Evolutionary conservation across 2,888 invertebrate genomes (phyloP).

Genomic region (Drosophila vallismaia): DNA sequence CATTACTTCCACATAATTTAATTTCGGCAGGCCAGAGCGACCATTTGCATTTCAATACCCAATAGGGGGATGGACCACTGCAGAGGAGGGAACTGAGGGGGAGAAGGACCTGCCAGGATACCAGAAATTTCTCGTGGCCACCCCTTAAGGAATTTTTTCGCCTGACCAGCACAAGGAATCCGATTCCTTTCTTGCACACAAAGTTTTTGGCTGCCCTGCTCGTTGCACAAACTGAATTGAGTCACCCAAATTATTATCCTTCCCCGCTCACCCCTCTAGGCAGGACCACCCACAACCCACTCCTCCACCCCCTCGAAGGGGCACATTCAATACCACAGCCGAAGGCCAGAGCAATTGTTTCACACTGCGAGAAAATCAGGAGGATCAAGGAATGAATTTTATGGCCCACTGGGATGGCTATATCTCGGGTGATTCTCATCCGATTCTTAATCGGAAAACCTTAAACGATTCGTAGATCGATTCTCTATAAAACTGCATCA

Average conservation of each 20-base stretch:
- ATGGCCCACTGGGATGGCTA: too few species aligned
- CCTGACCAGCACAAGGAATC: constrained; percentile 45
- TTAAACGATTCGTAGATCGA: too few species aligned
- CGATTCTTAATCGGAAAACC: too few species aligned
- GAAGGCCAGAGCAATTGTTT: neutral
- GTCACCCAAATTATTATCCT: constrained; percentile 58
- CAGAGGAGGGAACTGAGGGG: neutral
- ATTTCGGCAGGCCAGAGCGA: constrained; percentile 76
- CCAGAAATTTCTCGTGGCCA: constrained; percentile 2
- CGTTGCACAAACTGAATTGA: constrained; percentile 77
- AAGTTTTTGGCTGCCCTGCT: constrained; percentile 69
- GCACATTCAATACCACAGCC: neutral
- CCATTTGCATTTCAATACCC: constrained; percentile 79
- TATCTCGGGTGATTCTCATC: too few species aligned
- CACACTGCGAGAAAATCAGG: neutral
- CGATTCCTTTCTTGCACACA: constrained; percentile 53
- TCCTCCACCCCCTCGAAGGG: neutral
- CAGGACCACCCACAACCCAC: neutral
- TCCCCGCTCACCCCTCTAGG: neutral
- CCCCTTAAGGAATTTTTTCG: constrained; percentile 25
- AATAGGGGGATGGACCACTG: constrained; percentile 29
- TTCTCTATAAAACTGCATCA: too few species aligned
- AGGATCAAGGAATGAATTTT: too few species aligned
- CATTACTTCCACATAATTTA: constrained; percentile 81
- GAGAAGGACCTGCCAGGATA: constrained; percentile 11